A percentile compares a stretch with the other conserved stretches of the same genome.
Conservation (phyloP, 2,113 vertebrate species). For the Ciconia boyciana region DNA sequence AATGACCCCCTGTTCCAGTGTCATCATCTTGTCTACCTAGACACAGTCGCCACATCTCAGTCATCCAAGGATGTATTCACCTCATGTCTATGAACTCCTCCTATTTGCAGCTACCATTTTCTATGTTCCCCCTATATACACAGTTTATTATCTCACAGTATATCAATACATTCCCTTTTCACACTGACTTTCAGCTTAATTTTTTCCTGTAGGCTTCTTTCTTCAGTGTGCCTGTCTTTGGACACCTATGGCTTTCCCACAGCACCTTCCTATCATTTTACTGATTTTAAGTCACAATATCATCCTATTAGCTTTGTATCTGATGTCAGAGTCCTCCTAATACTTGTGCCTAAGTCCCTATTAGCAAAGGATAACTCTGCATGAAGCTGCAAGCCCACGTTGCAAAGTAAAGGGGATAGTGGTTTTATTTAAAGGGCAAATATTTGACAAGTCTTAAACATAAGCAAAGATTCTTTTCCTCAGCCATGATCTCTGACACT, state of each 20-base stretch:
- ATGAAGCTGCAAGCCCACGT: neutral
- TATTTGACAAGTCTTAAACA: neutral
- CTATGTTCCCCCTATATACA: neutral
- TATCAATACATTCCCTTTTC: neutral
- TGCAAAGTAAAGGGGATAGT: neutral
- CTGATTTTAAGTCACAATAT: neutral
- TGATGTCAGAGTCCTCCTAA: neutral
- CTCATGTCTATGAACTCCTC: neutral
- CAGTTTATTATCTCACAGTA: neutral
- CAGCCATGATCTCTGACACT: neutral
- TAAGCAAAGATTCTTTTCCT: neutral
- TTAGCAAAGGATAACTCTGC: neutral
- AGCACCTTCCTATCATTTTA: neutral
- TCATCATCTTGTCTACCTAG: neutral
- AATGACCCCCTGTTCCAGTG: neutral
- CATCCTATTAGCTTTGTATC: neutral
- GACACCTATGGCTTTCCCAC: neutral
- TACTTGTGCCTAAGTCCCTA: neutral
- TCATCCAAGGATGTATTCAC: neutral
- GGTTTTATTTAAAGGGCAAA: neutral
- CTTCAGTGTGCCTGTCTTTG: neutral
- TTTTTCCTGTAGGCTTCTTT: neutral
- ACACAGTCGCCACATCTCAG: neutral
- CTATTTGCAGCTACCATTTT: neutral
- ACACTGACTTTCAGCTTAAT: neutral